Conservation (phyloP, 1,140 invertebrate genomes). For the Drosophila kikkawai region DNA sequence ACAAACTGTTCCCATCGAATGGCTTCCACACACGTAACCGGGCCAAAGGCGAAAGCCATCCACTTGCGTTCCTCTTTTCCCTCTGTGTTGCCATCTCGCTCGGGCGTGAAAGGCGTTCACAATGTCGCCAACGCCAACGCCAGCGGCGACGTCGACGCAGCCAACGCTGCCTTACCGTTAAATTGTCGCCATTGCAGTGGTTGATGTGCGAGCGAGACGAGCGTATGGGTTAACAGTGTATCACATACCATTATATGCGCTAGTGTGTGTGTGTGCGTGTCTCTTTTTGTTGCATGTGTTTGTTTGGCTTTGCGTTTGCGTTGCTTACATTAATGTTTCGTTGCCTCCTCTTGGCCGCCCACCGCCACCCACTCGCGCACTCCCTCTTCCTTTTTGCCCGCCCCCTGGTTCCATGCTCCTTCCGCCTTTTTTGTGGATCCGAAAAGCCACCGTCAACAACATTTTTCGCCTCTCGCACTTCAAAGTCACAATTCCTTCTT, state of each 20-base stretch:
- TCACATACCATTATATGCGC: not conserved
- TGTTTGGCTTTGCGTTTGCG: conserved; percentile 44
- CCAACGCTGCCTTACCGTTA: conserved; percentile 34
- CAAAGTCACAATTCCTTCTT: conserved; percentile 66
- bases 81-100: conserved; percentile 37
- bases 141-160: conserved; percentile 47
- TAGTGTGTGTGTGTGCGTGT: conserved; percentile 3
- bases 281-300: conserved; percentile 29
- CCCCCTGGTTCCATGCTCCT: not conserved
- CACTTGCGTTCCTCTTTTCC: conserved; percentile 38
- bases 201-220: conserved; percentile 64
- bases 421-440: conserved; percentile 21
- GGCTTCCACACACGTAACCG: conserved; percentile 1
- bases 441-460: conserved; percentile 43
- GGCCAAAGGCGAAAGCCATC: conserved; percentile 14
- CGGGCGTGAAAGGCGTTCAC: conserved; percentile 46
- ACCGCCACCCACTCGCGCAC: not conserved
- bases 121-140: conserved; percentile 8
- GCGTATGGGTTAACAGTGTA: not conserved
- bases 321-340: conserved; percentile 68
- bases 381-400: not conserved
- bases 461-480: conserved; percentile 65
- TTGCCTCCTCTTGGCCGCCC: conserved; percentile 5
- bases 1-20: conserved; percentile 14
- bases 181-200: conserved; percentile 74